These are phyloP conservation scores for Drosophila gaucha DNA, from an alignment of 2,888 invertebrate species.

Conservation along the genomic window DNA sequence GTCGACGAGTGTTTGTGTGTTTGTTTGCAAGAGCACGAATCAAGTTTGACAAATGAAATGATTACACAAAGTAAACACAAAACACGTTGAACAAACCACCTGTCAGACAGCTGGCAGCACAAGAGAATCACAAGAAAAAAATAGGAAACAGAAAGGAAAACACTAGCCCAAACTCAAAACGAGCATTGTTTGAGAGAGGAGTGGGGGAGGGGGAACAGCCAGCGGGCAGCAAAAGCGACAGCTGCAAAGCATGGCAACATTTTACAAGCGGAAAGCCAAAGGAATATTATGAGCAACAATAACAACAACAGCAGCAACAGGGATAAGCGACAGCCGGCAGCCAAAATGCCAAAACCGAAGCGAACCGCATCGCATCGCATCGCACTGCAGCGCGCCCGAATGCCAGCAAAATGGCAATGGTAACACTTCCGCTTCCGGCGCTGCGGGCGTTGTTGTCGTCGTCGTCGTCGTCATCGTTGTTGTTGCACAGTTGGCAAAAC, in stretches of 20 bases:
- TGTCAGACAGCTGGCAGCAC: slow-evolving; percentile 61
- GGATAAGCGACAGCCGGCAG: slow-evolving; percentile 19
- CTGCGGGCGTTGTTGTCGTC: slow-evolving; percentile 62
- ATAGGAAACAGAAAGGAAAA: slow-evolving; percentile 15
- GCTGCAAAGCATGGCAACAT: slow-evolving; percentile 57
- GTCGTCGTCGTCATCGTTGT: neutral
- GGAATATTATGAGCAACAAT: slow-evolving; percentile 68
- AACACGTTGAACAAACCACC: slow-evolving; percentile 71
- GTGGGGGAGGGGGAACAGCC: neutral
- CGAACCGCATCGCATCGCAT: slow-evolving; percentile 14
- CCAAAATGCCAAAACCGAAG: slow-evolving; percentile 52
- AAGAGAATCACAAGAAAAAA: slow-evolving; percentile 31
- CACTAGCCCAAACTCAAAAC: slow-evolving; percentile 9
- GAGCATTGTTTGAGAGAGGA: slow-evolving; percentile 7
- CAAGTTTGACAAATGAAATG: slow-evolving; percentile 78
- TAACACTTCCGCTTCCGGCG: slow-evolving; percentile 80
- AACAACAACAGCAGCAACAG: slow-evolving; percentile 36
- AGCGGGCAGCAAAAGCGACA: slow-evolving; percentile 15
- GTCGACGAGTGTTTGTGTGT: slow-evolving; percentile 51
- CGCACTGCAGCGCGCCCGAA: slow-evolving; percentile 35
- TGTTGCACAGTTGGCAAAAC: slow-evolving; percentile 66
- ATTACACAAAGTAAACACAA: slow-evolving; percentile 76
- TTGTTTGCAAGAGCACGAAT: slow-evolving; percentile 48
- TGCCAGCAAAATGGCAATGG: slow-evolving; percentile 77
- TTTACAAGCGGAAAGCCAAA: slow-evolving; percentile 75